A percentile compares a stretch with the other conserved stretches of the same genome.
Evolutionary conservation across 1,140 invertebrate genomes (phyloP).

Genomic region (Drosophila erecta): DNA sequence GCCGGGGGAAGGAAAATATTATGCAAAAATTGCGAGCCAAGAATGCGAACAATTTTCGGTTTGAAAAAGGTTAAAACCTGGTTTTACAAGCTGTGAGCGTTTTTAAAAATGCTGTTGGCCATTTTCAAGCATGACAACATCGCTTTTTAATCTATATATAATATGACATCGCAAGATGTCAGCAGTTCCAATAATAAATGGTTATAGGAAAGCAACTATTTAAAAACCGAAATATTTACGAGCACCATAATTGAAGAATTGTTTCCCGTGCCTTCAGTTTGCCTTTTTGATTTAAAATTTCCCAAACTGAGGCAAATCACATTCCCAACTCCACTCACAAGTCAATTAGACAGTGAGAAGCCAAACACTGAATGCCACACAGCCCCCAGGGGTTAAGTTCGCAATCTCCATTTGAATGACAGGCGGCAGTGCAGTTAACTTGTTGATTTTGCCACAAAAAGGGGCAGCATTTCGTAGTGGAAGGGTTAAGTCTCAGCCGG

Average conservation of each 20-base stretch:
- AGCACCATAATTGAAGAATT: background rate
- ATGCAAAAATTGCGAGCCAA: conserved; percentile 28
- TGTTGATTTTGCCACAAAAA: conserved; percentile 64
- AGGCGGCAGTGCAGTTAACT: conserved; percentile 68
- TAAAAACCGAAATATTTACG: background rate
- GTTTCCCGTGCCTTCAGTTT: background rate
- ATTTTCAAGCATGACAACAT: too few relatives aligned
- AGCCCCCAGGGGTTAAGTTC: conserved; percentile 24
- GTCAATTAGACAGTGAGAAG: conserved; percentile 64
- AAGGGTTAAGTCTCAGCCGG: conserved; percentile 5
- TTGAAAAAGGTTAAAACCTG: conserved; percentile 3
- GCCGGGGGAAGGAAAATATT: conserved; percentile 48
- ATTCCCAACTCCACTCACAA: conserved; percentile 18
- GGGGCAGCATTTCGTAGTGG: background rate
- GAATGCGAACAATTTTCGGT: conserved; percentile 45
- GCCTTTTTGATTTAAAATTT: background rate
- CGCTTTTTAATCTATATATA: too few relatives aligned
- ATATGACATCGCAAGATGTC: too few relatives aligned
- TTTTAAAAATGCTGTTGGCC: too few relatives aligned
- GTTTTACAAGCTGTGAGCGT: background rate
- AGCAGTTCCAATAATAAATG: too few relatives aligned
- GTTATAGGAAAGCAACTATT: too few relatives aligned
- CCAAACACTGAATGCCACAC: conserved; percentile 45
- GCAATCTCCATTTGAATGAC: conserved; percentile 52
- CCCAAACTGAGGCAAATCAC: conserved; percentile 8